Evolutionary conservation across 2,888 invertebrate genomes (phyloP).

Genomic region (Trichogramma evanescens): DNA sequence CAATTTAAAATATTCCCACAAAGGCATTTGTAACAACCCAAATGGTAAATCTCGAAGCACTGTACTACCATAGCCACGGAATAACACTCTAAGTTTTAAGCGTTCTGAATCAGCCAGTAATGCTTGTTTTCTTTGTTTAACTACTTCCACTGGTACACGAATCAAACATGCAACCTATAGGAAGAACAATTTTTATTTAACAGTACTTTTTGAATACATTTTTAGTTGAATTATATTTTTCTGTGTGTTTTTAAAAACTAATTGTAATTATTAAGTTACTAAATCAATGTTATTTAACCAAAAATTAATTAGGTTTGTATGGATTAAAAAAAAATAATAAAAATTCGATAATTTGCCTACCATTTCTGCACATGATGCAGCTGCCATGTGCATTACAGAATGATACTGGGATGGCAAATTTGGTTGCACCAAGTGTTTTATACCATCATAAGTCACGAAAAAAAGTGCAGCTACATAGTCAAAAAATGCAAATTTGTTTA

Average conservation of each 20-base stretch:
- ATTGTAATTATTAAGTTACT: background rate
- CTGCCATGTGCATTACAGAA: slow-evolving; percentile 72
- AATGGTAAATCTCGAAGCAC: slow-evolving; percentile 84
- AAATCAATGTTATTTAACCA: background rate
- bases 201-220: background rate
- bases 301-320: background rate
- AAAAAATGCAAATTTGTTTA: slow-evolving; percentile 29
- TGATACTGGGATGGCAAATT: slow-evolving; percentile 52
- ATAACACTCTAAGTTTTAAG: slow-evolving; percentile 49
- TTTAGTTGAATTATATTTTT: background rate
- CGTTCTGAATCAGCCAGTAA: slow-evolving; percentile 44
- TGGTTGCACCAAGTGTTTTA: slow-evolving; percentile 59
- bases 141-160: slow-evolving; percentile 91
- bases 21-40: slow-evolving; percentile 88
- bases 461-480: slow-evolving; percentile 67
- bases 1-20: slow-evolving; percentile 87
- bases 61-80: slow-evolving; percentile 73
- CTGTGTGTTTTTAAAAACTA: background rate
- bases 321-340: background rate
- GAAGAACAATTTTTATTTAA: slow-evolving; percentile 18
- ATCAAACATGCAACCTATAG: slow-evolving; percentile 79
- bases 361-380: slow-evolving; percentile 81
- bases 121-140: slow-evolving; percentile 90
- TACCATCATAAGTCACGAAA: slow-evolving; percentile 80
- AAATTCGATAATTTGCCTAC: slow-evolving; percentile 48